These are phyloP conservation scores for Sinocyclocheilus anophthalmus DNA, from an alignment of 2,113 vertebrate species.

Conservation along the genomic window DNA sequence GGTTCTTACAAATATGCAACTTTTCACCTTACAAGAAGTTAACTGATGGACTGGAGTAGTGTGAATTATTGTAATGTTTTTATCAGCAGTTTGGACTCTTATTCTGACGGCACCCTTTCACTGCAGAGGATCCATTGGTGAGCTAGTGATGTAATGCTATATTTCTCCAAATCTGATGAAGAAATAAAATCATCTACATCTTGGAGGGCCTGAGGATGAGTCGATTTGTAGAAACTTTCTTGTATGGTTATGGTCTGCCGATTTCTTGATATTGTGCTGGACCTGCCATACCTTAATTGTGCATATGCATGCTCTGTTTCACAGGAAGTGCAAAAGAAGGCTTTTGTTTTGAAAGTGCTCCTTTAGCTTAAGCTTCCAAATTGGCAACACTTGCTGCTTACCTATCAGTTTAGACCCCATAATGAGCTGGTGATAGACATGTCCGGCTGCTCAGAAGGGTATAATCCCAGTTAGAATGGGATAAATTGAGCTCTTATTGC, in stretches of 20 bases:
- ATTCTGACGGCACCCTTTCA: too few species aligned
- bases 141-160: neutral
- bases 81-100: too few species aligned
- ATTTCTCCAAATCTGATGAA: too few species aligned
- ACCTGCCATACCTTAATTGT: neutral
- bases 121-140: too few species aligned
- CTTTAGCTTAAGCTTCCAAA: neutral
- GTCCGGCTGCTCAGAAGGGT: neutral
- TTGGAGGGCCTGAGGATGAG: neutral
- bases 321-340: neutral
- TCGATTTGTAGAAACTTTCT: neutral
- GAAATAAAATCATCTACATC: neutral
- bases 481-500: slow-evolving; percentile 9
- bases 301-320: neutral
- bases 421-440: neutral
- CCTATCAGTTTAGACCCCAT: neutral
- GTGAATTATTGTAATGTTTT: neutral
- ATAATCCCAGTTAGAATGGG: neutral
- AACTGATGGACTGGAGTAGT: neutral
- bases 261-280: neutral
- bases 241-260: neutral
- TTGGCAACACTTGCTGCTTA: neutral
- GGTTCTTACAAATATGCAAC: neutral
- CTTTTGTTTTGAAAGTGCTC: neutral
- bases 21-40: neutral